These are phyloP conservation scores for Kryptolebias marmoratus DNA, from an alignment of 2,113 vertebrate species.

Conservation along the genomic window DNA sequence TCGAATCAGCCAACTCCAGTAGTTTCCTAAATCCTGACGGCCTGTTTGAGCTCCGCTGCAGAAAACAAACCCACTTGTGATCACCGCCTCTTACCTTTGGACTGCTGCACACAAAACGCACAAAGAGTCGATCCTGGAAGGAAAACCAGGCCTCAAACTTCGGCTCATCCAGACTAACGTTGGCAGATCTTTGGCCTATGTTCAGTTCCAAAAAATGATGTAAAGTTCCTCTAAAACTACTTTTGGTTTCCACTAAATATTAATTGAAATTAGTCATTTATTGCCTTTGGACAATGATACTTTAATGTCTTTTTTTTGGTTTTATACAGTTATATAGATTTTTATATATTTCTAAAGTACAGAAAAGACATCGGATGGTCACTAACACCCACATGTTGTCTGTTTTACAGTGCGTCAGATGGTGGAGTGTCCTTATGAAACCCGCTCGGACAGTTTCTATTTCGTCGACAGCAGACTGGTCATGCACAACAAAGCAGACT, in stretches of 20 bases:
- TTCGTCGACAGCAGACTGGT: conserved; percentile 95
- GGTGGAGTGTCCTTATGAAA: conserved; percentile 93
- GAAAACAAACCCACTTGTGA: background rate
- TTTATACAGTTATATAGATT: no score
- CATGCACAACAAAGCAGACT: conserved; percentile 98
- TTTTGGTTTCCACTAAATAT: no score
- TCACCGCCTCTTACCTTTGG: background rate
- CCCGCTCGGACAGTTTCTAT: conserved; percentile 93
- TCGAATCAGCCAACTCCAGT: background rate
- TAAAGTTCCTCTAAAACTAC: no score
- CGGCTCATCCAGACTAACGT: background rate
- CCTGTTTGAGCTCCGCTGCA: background rate
- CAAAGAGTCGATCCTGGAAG: background rate
- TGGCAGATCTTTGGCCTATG: background rate
- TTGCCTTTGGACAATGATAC: no score
- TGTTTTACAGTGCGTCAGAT: conserved; percentile 89
- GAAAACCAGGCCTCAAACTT: background rate
- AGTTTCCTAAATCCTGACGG: conserved; percentile 2
- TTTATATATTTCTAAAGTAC: no score
- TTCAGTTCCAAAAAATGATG: no score
- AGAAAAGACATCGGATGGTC: background rate
- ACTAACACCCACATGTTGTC: conserved; percentile 22
- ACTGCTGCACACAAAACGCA: background rate
- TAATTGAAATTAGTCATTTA: no score
- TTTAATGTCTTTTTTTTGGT: no score